These are phyloP conservation scores for Nomada fucata DNA, from an alignment of 2,888 invertebrate species.

Conservation along the genomic window DNA sequence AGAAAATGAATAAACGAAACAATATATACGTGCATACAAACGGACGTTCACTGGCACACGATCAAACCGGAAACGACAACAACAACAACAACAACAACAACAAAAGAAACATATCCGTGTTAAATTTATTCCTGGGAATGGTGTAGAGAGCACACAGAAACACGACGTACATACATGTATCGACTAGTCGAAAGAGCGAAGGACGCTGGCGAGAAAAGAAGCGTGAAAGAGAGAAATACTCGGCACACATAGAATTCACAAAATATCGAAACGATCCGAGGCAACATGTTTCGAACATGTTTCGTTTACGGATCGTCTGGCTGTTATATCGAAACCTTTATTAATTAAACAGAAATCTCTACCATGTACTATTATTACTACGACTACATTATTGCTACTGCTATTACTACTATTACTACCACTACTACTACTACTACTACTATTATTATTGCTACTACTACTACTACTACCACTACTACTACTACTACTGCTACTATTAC, in stretches of 20 bases:
- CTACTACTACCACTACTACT: conserved; percentile 69
- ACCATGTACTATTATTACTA: conserved; percentile 73
- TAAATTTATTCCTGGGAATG: conserved; percentile 4
- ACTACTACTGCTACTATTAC: conserved; percentile 66
- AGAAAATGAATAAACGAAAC: neutral
- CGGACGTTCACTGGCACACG: neutral
- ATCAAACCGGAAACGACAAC: neutral
- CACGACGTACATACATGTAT: conserved; percentile 26
- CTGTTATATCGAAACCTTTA: conserved; percentile 79
- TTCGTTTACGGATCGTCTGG: conserved; percentile 75
- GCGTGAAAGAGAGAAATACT: conserved; percentile 73
- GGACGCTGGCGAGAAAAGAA: conserved; percentile 2
- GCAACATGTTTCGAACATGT: conserved; percentile 29
- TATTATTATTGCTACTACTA: conserved; percentile 67
- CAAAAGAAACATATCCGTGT: conserved; percentile 26
- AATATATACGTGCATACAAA: neutral
- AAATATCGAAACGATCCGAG: conserved; percentile 67
- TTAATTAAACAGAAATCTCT: conserved; percentile 73
- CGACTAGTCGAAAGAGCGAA: conserved; percentile 52
- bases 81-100: neutral
- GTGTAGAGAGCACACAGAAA: conserved; percentile 30
- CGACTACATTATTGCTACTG: conserved; percentile 71
- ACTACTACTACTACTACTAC: conserved; percentile 68
- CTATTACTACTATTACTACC: conserved; percentile 72
- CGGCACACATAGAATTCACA: conserved; percentile 74